Evolutionary conservation across 2,797 vertebrate genomes (phyloP).

Genomic region (Cyprinella venusta): DNA sequence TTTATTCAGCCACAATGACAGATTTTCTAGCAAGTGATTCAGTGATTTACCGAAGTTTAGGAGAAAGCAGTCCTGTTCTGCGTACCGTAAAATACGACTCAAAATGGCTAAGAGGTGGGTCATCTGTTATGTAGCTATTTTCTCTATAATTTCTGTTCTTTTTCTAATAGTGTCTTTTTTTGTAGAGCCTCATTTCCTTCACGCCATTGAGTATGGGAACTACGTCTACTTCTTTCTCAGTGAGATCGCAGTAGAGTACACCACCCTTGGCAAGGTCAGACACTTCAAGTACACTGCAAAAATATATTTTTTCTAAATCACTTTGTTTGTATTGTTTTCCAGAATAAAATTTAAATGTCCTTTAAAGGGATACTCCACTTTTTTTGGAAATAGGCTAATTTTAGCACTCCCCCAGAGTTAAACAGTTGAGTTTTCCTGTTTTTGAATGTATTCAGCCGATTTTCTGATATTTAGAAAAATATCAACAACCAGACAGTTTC

Average conservation of each 20-base stretch:
- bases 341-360: neutral
- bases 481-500: too few relatives aligned
- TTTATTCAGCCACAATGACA: slow-evolving; percentile 92
- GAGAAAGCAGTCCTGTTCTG: slow-evolving; percentile 84
- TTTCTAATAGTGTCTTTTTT: slow-evolving; percentile 43
- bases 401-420: too few relatives aligned
- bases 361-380: too few relatives aligned
- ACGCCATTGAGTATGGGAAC: slow-evolving; percentile 89
- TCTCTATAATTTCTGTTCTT: slow-evolving; percentile 19
- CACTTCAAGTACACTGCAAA: neutral
- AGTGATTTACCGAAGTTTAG: slow-evolving; percentile 93
- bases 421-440: too few relatives aligned
- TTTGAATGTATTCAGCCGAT: too few relatives aligned
- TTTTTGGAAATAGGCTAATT: too few relatives aligned
- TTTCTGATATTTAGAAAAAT: too few relatives aligned
- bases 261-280: slow-evolving; percentile 88
- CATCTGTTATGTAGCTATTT: neutral
- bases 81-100: slow-evolving; percentile 95
- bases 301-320: neutral
- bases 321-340: neutral
- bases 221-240: slow-evolving; percentile 96
- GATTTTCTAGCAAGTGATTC: slow-evolving; percentile 95
- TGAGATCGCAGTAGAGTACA: slow-evolving; percentile 93
- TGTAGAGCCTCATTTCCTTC: slow-evolving; percentile 92
- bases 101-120: slow-evolving; percentile 93